phyloP scores from a whole-genome alignment of 2,113 vertebrate species.

The Triplophysa rosa region DNA sequence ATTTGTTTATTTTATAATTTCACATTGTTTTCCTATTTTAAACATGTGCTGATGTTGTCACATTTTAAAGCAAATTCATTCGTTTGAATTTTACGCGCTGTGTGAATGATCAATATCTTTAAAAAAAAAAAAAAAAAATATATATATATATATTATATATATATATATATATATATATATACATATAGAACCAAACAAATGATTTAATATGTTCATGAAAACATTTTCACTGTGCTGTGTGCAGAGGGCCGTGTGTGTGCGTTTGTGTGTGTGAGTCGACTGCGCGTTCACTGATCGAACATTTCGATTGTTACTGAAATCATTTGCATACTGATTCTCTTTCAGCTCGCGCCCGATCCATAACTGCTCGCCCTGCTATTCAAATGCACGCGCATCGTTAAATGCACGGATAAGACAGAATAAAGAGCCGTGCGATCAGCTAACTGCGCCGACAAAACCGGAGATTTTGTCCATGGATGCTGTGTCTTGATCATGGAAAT shows the following conservation, averaged over 20 bases:
- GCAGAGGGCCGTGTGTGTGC: not conserved
- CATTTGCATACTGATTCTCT: slow-evolving; percentile 99
- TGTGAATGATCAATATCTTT: not conserved
- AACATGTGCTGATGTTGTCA: not conserved
- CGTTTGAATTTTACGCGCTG: not conserved
- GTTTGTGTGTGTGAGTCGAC: not conserved
- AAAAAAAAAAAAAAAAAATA: no score
- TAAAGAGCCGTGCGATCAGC: slow-evolving; percentile 68
- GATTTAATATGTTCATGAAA: not conserved
- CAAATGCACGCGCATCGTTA: slow-evolving; percentile 89
- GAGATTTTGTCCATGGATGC: slow-evolving; percentile 68
- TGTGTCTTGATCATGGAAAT: slow-evolving; percentile 74
- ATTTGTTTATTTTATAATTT: no score
- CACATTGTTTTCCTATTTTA: not conserved
- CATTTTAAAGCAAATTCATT: not conserved
- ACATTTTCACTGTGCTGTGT: not conserved
- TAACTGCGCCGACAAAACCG: slow-evolving; percentile 63
- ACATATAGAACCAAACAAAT: not conserved
- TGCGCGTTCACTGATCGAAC: slow-evolving; percentile 87
- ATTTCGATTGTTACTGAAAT: slow-evolving; percentile 99
- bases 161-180: no score
- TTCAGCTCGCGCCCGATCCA: slow-evolving; percentile 87
- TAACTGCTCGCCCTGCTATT: slow-evolving; percentile 91
- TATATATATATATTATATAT: no score
- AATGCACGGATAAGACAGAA: slow-evolving; percentile 78